A percentile compares a stretch with the other conserved stretches of the same genome.
These are phyloP conservation scores for Trichogramma evanescens DNA, from an alignment of 2,888 invertebrate species.

Conservation along the genomic window DNA sequence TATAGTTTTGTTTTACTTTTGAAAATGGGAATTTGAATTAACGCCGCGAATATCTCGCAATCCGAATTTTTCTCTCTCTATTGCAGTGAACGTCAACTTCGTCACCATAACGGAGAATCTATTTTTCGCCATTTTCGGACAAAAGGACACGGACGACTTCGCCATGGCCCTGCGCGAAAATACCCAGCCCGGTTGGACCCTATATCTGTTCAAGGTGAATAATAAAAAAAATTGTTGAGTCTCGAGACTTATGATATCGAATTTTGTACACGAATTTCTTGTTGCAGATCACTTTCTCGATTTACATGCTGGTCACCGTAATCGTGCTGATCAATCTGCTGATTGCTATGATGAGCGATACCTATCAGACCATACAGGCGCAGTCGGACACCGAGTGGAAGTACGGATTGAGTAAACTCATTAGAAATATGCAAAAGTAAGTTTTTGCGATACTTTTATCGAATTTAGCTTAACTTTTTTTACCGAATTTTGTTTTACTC, in stretches of 20 bases:
- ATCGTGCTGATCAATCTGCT: constrained; percentile 98
- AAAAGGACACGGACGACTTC: constrained; percentile 71
- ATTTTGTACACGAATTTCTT: neutral
- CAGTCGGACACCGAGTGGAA: constrained; percentile 76
- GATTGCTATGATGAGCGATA: constrained; percentile 99
- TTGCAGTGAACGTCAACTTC: constrained; percentile 77
- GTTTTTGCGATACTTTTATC: constrained; percentile 5
- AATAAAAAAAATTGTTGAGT: neutral
- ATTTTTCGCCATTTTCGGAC: constrained; percentile 97
- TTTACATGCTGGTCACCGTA: constrained; percentile 98
- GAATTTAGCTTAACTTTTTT: neutral
- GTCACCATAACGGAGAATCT: constrained; percentile 92
- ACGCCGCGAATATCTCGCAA: too few species aligned
- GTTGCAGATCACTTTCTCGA: constrained; percentile 63
- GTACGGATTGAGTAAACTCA: constrained; percentile 67
- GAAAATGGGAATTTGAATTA: too few species aligned
- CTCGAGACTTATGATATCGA: neutral
- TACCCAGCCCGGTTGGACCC: constrained; percentile 72
- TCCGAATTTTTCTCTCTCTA: too few species aligned
- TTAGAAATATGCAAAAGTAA: constrained; percentile 65
- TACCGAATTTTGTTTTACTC: neutral
- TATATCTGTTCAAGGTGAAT: constrained; percentile 73
- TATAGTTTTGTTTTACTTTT: too few species aligned
- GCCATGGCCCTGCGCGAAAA: constrained; percentile 29
- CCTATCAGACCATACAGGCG: constrained; percentile 93